Evolutionary conservation across 2,113 vertebrate genomes (phyloP).

Genomic region (Chloroceryle aenea): DNA sequence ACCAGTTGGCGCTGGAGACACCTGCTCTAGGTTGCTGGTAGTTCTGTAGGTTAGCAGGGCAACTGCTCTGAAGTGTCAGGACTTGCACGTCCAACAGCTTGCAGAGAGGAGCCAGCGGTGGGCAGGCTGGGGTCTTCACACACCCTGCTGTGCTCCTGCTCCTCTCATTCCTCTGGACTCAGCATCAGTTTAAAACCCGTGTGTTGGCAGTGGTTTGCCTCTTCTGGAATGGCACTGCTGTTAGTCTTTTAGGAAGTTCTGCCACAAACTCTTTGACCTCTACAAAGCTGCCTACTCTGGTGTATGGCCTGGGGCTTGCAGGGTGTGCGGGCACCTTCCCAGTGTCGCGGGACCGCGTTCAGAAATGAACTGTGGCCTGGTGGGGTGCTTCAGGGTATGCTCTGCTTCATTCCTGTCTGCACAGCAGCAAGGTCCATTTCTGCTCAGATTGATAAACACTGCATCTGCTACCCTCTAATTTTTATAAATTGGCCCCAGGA

Average conservation of each 20-base stretch:
- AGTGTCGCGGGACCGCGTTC: fast-evolving
- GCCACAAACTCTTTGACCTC: neutral
- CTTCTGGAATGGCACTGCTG: neutral
- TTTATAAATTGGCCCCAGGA: neutral
- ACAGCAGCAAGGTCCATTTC: neutral
- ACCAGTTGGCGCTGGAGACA: neutral
- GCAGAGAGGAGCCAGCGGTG: fast-evolving
- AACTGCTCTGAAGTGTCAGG: neutral
- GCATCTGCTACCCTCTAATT: neutral
- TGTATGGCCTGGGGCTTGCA: neutral
- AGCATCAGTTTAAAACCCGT: fast-evolving
- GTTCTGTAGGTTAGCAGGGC: neutral
- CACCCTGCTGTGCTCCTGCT: neutral
- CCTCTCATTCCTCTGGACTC: neutral
- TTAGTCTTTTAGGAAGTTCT: neutral
- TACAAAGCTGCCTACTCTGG: neutral
- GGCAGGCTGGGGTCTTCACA: neutral
- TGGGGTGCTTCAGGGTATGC: neutral
- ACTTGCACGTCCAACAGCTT: neutral
- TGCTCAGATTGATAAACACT: neutral
- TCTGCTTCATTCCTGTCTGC: neutral
- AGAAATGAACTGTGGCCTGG: neutral
- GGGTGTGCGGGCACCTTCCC: neutral
- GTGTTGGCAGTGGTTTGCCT: neutral
- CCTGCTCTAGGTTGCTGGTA: neutral